Percentiles rank a stretch among this genome's conserved stretches.
Evolutionary conservation across 1,140 invertebrate species (phyloP).

Genomic region (Chrysoperla carnea): DNA sequence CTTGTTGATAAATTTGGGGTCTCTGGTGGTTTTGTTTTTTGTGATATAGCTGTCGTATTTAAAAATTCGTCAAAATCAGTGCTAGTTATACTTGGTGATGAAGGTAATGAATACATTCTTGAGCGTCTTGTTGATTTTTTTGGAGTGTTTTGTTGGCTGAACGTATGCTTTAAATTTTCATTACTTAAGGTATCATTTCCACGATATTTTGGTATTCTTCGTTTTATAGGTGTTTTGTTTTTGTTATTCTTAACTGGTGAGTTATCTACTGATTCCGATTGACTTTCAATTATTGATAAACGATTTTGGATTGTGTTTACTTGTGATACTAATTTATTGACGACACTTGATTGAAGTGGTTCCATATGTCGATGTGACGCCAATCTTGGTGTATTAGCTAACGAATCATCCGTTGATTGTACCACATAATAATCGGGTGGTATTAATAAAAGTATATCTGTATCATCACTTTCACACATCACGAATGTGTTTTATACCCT

Average conservation of each 20-base stretch:
- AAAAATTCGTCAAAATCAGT: not conserved
- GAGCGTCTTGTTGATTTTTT: constrained; percentile 16
- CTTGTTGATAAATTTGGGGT: not conserved
- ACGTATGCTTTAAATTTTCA: constrained; percentile 1
- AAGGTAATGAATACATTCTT: constrained; percentile 14
- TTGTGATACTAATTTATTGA: constrained; percentile 41
- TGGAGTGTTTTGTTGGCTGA: constrained; percentile 18
- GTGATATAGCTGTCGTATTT: not conserved
- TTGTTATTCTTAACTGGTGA: constrained; percentile 3
- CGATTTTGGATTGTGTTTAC: constrained; percentile 38
- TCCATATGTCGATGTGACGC: not conserved
- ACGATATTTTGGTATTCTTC: not conserved
- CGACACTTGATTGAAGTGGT: constrained; percentile 15
- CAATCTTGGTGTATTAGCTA: constrained; percentile 6
- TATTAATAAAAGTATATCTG: constrained; percentile 56
- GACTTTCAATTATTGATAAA: constrained; percentile 27
- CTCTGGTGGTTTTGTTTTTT: not conserved
- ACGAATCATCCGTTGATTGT: constrained; percentile 30
- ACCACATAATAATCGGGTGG: constrained; percentile 53
- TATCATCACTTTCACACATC: constrained; percentile 73
- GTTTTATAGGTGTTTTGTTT: not conserved
- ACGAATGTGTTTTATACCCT: too few relatives aligned
- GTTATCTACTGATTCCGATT: constrained; percentile 9
- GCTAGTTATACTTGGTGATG: constrained; percentile 9
- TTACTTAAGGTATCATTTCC: not conserved